Percentiles rank a stretch among this genome's conserved stretches.
phyloP scores from a whole-genome alignment of 1,140 invertebrate species.

The Rhagoletis pomonella region DNA sequence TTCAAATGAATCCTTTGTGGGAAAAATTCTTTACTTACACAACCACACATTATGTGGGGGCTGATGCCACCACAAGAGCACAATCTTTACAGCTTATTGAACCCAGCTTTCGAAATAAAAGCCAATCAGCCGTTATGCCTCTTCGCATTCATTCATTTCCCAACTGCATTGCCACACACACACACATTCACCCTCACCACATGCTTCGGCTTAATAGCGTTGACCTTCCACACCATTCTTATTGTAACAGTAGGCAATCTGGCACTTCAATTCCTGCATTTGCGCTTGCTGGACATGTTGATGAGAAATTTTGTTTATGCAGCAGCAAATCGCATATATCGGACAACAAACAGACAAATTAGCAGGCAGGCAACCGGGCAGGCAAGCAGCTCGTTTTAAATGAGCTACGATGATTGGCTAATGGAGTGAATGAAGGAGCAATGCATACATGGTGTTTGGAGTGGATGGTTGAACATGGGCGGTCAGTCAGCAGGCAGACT shows the following conservation, averaged over 20 bases:
- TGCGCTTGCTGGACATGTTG: background rate
- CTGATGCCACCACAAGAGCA: too few species aligned
- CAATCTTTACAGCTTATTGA: too few species aligned
- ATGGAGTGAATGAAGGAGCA: background rate
- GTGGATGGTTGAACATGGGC: too few species aligned
- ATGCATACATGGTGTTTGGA: background rate
- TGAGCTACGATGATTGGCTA: background rate
- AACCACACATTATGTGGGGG: too few species aligned
- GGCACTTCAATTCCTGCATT: background rate
- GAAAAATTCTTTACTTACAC: too few species aligned
- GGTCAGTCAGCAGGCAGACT: too few species aligned
- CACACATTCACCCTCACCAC: background rate
- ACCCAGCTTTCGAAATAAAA: too few species aligned
- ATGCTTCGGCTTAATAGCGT: background rate
- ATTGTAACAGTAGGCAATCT: background rate
- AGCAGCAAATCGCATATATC: background rate
- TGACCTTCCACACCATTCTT: background rate
- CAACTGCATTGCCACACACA: background rate
- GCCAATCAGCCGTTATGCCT: background rate
- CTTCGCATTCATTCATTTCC: background rate
- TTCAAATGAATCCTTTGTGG: too few species aligned
- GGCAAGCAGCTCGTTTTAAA: background rate
- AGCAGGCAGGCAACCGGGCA: background rate
- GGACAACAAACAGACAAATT: background rate
- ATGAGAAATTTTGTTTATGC: constrained; percentile 11